Base-by-base conservation (phyloP, 2,113 vertebrate species). In the Theristicus caerulescens region DNA sequence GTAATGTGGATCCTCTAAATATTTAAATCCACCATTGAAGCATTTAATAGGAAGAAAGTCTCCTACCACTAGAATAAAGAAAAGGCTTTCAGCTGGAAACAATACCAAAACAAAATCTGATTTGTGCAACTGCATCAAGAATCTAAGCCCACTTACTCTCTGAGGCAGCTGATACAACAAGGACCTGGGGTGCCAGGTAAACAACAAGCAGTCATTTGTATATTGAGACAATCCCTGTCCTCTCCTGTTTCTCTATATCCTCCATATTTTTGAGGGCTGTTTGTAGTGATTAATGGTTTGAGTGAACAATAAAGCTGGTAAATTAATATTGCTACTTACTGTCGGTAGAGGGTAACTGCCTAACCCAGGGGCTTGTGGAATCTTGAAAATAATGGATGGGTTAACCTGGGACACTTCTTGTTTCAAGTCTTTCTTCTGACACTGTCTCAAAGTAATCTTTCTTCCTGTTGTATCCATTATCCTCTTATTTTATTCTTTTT, bases 1-100 rank as follows among this genome's bases (percentile, higher is more conserved):
- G 97, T 97, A 95, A 94, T 95, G 87, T 97, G 87, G 95, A 97
- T 96, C 97, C 85, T 96, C 95, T 97, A 97, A 97, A 97, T 97
- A 97, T 97, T 97, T 97, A 97, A 97, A 95, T 96, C 95, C 93
- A 95, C 91, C 95, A 90, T 85, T 96, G 95, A 96, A 97, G 94
- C 97, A 96, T 97, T 96, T 97, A 97, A 95, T 97, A 94, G 94
- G 91, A 95, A 93, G 89, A 95, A 96, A 90, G 91, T 95, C 89
- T 97, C 71, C 64, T 94, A 95, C 93, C 58, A 97, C 95, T 95
- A 83, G 93, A 96, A 96, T 85, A 79, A 96, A 94, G 90, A 88
- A 91, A 91, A 82, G 46, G 73, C 89, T 97, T 95, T 96, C 91
- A 96, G 47, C 87, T 97, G 89, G 97, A 97, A 96, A 93, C 89